Evolutionary conservation across 2,797 vertebrate species (phyloP), one percentile per base, ranked within the genome.

Genomic region (Chrysocyon brachyurus): DNA sequence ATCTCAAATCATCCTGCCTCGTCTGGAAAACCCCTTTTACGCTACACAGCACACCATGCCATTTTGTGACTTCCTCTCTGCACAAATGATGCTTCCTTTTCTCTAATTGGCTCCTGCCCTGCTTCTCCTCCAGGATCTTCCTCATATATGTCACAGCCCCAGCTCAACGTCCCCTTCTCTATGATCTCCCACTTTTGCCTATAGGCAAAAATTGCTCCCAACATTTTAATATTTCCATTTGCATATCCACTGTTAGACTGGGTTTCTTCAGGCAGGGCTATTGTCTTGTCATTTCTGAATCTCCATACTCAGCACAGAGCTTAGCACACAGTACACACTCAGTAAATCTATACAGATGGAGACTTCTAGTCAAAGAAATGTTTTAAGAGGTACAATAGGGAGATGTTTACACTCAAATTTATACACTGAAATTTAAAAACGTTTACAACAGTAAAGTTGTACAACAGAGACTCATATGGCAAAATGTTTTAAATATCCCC

Each of bases 361-460:
- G 31, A 33, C 56, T 78, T 94, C 10, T 1, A 61, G 19, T 46
- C 63, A 75, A 72, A 15, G 52, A 79, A 78, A 73, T 81, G 40
- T 15, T 94, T 57, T 54, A 40, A 94, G 61, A 78, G 28, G n/a
- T 64, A 28, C 2, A 1, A 90, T 49, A 40, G 33, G 66, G 54
- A 59, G 33, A 86, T 73, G 70, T 88, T 94, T 61, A 72, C 61
- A 84, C 17, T 91, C 49, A 87, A 87, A 66, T 57, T 83, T 85
- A 15, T 46, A 46, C 40, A 84, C 17, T 91, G 56, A 87, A 87
- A 66, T 57, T 83, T 85, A 15, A 31, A 94, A 87, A 64, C 72
- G 3, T 59, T 83, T n/a, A n/a, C n/a, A n/a, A n/a, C 10, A 2
- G 33, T 40, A 63, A 96, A 61, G 17, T 52, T 46, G n/a, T 75